Percentiles rank a stretch among this genome's conserved stretches.
Evolutionary conservation across 2,113 vertebrate genomes (phyloP).

Genomic region (Fregetta grallaria): DNA sequence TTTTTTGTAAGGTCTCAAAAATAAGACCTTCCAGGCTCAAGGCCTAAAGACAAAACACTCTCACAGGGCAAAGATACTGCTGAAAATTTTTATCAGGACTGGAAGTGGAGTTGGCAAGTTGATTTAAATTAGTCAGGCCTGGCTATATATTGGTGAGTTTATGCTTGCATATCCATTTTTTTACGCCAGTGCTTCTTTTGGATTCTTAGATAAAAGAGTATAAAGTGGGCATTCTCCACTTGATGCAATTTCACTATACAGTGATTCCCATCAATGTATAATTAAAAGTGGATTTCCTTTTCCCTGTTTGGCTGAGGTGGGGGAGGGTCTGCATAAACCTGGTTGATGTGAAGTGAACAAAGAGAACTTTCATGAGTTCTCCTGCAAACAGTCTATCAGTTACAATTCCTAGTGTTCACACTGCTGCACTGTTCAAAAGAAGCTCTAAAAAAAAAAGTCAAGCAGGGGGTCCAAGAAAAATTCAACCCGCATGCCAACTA

Average conservation of each 20-base stretch:
- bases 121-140: constrained; percentile 55
- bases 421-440: constrained; percentile 77
- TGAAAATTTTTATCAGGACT: constrained; percentile 27
- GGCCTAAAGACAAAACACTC: background rate
- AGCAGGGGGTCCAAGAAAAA: constrained; percentile 80
- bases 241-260: constrained; percentile 72
- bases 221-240: constrained; percentile 72
- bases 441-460: constrained; percentile 78
- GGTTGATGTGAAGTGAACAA: constrained; percentile 77
- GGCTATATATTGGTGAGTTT: constrained; percentile 16
- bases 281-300: constrained; percentile 85
- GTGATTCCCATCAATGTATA: constrained; percentile 79
- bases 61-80: background rate
- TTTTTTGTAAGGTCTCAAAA: background rate
- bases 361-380: constrained; percentile 80
- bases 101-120: constrained; percentile 14
- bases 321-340: constrained; percentile 73
- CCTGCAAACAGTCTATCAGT: constrained; percentile 81
- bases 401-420: constrained; percentile 79
- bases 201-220: constrained; percentile 67
- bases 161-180: constrained; percentile 49
- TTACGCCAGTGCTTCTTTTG: constrained; percentile 46
- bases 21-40: background rate
- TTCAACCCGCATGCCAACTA: constrained; percentile 77
- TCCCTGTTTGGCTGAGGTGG: constrained; percentile 64